phyloP scores from a whole-genome alignment of 2,888 invertebrate species.

The Tetragnatha montana region DNA sequence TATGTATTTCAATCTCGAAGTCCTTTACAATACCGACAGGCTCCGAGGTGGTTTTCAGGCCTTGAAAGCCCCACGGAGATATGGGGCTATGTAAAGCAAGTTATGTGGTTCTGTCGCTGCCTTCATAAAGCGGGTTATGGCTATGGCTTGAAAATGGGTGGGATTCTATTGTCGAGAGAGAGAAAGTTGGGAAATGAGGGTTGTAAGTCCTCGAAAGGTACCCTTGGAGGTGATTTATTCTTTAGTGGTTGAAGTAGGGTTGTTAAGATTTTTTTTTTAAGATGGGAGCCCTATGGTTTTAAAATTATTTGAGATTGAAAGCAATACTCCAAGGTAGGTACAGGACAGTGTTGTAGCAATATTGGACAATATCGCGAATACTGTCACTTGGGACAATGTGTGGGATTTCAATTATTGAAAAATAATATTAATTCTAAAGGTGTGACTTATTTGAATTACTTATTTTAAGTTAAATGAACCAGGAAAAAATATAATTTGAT shows the following conservation, averaged over 20 bases:
- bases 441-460: too few relatives aligned
- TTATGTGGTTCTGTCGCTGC: slow-evolving; percentile 32
- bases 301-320: background rate
- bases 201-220: background rate
- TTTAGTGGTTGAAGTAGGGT: background rate
- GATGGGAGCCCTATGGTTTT: background rate
- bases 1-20: slow-evolving; percentile 31
- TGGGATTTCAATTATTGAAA: too few relatives aligned
- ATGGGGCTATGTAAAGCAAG: slow-evolving; percentile 24
- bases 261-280: background rate
- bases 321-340: too few relatives aligned
- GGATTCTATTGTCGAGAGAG: background rate
- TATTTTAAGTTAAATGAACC: too few relatives aligned
- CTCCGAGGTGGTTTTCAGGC: background rate
- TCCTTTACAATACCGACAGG: slow-evolving; percentile 19
- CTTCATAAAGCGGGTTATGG: slow-evolving; percentile 19
- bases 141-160: slow-evolving; percentile 16
- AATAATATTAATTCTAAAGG: too few relatives aligned
- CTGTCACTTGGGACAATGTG: too few relatives aligned
- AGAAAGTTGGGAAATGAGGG: background rate
- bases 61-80: slow-evolving; percentile 12
- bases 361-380: too few relatives aligned
- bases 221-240: background rate
- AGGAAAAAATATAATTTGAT: too few relatives aligned
- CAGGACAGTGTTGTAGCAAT: too few relatives aligned